A percentile compares a stretch with the other conserved stretches of the same genome.
These are phyloP conservation scores for Peromyscus polionotus DNA, from an alignment of 2,113 vertebrate species.

Conservation along the genomic window DNA sequence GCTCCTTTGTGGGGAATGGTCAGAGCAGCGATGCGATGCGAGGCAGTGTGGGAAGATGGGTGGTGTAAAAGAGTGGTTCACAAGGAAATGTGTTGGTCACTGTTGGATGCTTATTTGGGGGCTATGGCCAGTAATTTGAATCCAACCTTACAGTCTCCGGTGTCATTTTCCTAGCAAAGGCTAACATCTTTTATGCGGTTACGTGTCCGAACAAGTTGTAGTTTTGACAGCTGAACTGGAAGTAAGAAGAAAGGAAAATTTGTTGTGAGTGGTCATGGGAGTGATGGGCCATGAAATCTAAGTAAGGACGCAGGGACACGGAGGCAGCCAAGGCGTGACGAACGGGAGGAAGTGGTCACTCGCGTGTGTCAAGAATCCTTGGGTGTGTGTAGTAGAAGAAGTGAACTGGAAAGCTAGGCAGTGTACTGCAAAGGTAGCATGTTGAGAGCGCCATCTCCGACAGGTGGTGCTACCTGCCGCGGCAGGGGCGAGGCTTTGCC, in stretches of 20 bases:
- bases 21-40: neutral
- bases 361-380: neutral
- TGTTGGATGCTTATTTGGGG: neutral
- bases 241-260: neutral
- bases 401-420: neutral
- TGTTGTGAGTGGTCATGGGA: neutral
- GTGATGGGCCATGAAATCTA: slow-evolving; percentile 10
- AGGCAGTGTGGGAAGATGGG: neutral
- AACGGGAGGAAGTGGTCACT: slow-evolving; percentile 1
- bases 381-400: neutral
- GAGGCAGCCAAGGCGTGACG: neutral
- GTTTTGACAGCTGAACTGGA: slow-evolving; percentile 24
- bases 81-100: neutral
- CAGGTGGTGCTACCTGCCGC: neutral
- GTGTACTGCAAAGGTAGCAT: neutral
- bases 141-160: neutral
- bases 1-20: neutral
- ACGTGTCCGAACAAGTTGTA: neutral
- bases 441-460: neutral
- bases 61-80: neutral
- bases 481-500: neutral
- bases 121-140: neutral
- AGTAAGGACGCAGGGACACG: neutral
- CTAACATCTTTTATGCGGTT: neutral
- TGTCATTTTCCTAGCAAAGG: neutral